phyloP scores from a whole-genome alignment of 2,888 invertebrate genomes.

The Leptinotarsa haldemani region DNA sequence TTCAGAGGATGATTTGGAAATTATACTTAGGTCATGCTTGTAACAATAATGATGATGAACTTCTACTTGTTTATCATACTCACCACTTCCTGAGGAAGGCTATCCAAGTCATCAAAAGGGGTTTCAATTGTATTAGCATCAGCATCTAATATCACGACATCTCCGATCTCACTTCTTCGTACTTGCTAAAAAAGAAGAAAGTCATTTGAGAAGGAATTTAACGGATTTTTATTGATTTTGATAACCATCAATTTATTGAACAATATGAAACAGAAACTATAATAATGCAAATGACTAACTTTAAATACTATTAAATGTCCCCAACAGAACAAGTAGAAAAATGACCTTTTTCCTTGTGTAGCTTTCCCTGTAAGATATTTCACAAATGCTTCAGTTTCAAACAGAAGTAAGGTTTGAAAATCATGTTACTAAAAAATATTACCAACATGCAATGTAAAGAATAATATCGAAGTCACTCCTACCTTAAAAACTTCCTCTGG shows the following conservation, averaged over 20 bases:
- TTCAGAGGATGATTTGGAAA: background rate
- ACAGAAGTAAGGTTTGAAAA: no score
- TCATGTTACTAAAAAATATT: no score
- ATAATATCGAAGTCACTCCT: constrained; percentile 31
- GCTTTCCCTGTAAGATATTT: no score
- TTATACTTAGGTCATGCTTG: background rate
- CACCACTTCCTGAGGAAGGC: constrained; percentile 91
- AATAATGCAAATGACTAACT: no score
- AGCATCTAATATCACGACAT: constrained; percentile 93
- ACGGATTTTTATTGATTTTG: background rate
- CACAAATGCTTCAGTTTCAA: no score
- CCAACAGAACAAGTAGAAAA: no score
- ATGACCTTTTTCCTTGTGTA: no score
- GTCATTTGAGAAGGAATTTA: background rate
- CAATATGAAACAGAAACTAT: no score
- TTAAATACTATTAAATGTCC: no score
- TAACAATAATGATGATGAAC: no score
- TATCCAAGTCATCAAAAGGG: constrained; percentile 90
- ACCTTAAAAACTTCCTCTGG: constrained; percentile 87
- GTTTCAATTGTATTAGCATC: constrained; percentile 88
- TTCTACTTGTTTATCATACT: constrained; percentile 52
- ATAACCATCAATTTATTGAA: background rate
- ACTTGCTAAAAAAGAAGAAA: constrained; percentile 72
- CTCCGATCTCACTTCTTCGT: constrained; percentile 86
- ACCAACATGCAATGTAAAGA: no score